These are phyloP conservation scores for Muricea muricata DNA, from an alignment of 92 coral and sea anemone genomes.

Conservation along the genomic window DNA sequence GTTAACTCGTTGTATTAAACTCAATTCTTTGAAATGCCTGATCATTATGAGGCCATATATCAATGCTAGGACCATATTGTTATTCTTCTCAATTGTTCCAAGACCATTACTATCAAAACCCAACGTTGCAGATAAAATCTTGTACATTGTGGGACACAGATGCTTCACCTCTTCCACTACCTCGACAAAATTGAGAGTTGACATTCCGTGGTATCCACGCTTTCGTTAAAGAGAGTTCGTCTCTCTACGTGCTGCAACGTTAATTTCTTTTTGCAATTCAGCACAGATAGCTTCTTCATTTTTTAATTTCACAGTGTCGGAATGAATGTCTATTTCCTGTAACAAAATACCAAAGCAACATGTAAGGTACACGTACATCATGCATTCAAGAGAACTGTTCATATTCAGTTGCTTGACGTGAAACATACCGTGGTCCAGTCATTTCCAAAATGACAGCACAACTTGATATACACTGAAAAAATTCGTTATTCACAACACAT, in stretches of 20 bases:
- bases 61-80: neutral
- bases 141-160: conserved; percentile 23
- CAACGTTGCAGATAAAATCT: neutral
- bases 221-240: neutral
- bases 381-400: no score
- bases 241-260: neutral
- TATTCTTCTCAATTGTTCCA: neutral
- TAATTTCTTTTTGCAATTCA: neutral
- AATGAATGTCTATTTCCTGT: neutral
- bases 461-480: no score
- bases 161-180: neutral
- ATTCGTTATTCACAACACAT: no score
- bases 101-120: no score
- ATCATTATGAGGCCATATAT: neutral
- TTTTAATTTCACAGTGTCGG: neutral
- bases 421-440: no score
- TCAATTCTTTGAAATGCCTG: neutral
- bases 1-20: conserved; percentile 2
- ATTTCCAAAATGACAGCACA: no score
- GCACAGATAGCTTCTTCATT: neutral
- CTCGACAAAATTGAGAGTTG: neutral
- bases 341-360: neutral
- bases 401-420: no score
- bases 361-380: no score
- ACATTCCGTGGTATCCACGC: neutral